Base-by-base conservation (phyloP, 2,888 invertebrate genomes). In the Microctonus aethiopoides region DNA sequence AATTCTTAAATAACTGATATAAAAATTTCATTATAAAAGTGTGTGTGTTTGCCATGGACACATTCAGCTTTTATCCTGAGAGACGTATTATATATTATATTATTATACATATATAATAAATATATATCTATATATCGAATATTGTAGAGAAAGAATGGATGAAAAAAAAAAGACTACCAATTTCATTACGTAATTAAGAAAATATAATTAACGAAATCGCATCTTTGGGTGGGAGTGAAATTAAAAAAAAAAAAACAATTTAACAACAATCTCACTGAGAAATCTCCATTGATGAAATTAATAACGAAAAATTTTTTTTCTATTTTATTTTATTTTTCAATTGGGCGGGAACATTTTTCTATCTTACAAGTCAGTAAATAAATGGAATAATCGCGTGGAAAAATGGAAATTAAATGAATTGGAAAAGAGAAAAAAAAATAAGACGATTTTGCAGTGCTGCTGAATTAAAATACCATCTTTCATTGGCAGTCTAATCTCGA, bases 61-160 rank as follows among this genome's bases (percentile, higher is more conserved):
- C 78, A 77, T 78, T 75, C 81, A 82, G 78, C 74, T 78, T 79
- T 83, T 78, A 76, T 80, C 82, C 77, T 72, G 72, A 80, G 75
- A 79, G 75, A 76, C 75, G 71, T 75, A 74, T 76, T 75, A 73
- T 71, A 72, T 79, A 79, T 77, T 81, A 72, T 76, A 78, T 76
- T 78, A 79, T 76, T 79, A 80, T 77, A 78, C 78, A 78, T 7
- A 46, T 46, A 46, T 46, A 6, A 41, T 79, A 77, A 77, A 76
- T 72, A 70, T 71, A 66, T 66, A 68, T 71, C 54, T 69, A 62
- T 70, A 75, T 72, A 74, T 72, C 69, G 39, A 72, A 72, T 71
- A 75, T 72, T 71, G 72, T 70, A 70, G 68, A 70, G 68, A 54
- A 54, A 54, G 34, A 61, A 64, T 11, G 32, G 39, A 57, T 24